Percentiles rank a stretch among this genome's conserved stretches.
These are phyloP conservation scores for Dolichomitus sp. DNA, from an alignment of 2,888 invertebrate species.

Conservation along the genomic window DNA sequence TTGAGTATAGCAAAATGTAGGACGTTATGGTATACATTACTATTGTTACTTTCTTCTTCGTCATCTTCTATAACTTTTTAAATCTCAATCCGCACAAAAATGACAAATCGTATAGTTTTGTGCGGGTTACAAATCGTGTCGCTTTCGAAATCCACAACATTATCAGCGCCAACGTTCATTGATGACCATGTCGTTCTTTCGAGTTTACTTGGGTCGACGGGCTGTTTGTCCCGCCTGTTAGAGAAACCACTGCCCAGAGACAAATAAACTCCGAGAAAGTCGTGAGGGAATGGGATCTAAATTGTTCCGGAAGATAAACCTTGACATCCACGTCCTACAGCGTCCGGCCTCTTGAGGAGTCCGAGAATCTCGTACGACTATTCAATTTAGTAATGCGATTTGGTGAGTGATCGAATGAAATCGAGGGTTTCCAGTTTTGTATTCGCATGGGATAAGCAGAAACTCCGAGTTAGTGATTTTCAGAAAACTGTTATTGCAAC, in stretches of 20 bases:
- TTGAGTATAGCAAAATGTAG: no score
- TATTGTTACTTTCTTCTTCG: no score
- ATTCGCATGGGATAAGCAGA: background rate
- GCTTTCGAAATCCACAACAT: no score
- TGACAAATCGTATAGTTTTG: background rate
- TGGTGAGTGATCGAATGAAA: slow-evolving; percentile 73
- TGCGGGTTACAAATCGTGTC: no score
- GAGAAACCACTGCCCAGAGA: slow-evolving; percentile 41
- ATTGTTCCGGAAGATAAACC: slow-evolving; percentile 67
- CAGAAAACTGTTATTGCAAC: background rate
- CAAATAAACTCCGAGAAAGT: slow-evolving; percentile 63
- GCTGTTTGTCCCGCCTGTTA: slow-evolving; percentile 51
- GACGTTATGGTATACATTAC: background rate
- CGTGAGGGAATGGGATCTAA: slow-evolving; percentile 51
- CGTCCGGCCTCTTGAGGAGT: slow-evolving; percentile 23
- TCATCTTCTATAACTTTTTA: background rate
- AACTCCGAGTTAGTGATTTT: background rate
- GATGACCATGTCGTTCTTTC: background rate
- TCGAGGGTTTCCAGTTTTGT: slow-evolving; percentile 41
- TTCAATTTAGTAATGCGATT: slow-evolving; percentile 80
- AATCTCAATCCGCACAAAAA: background rate
- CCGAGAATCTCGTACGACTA: slow-evolving; percentile 62
- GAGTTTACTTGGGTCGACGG: slow-evolving; percentile 30
- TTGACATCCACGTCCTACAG: slow-evolving; percentile 28
- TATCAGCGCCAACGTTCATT: background rate